A percentile compares a stretch with the other conserved stretches of the same genome.
These are phyloP conservation scores for Lasioglossum calceatum DNA, from an alignment of 2,888 invertebrate species.

Conservation along the genomic window DNA sequence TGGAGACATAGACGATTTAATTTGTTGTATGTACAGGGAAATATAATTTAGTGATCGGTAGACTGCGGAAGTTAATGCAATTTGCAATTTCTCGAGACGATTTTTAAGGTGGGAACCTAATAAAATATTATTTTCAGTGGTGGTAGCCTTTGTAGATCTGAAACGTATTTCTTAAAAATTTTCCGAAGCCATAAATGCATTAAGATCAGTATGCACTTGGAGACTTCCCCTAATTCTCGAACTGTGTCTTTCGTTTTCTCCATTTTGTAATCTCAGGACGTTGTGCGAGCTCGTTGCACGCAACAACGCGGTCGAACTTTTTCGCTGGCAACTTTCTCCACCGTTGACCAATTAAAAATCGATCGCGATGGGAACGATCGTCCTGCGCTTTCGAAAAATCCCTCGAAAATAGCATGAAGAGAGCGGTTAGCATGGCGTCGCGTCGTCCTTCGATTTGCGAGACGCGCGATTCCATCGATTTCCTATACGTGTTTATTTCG, in stretches of 20 bases:
- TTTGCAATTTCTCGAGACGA: no score
- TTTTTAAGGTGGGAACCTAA: no score
- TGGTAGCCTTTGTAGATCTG: no score
- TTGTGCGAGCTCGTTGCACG: no score
- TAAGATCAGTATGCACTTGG: not conserved
- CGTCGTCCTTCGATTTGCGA: constrained; percentile 7
- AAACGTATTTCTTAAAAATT: no score
- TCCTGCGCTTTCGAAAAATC: constrained; percentile 12
- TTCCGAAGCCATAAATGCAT: no score
- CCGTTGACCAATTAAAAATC: constrained; percentile 6
- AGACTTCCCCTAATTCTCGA: not conserved
- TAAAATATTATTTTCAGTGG: no score
- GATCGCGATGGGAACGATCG: not conserved
- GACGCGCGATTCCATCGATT: constrained; percentile 19
- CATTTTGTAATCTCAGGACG: no score
- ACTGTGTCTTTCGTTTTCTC: not conserved
- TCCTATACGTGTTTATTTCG: constrained; percentile 22
- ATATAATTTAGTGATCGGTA: not conserved
- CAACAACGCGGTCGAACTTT: not conserved
- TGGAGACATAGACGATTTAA: no score
- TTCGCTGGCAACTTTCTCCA: not conserved
- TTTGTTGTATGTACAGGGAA: no score
- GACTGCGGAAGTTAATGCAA: no score
- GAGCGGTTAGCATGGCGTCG: not conserved
- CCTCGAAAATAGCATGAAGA: not conserved